Evolutionary conservation across 2,888 invertebrate genomes (phyloP), one percentile per base, ranked within the genome.

Genomic region (Sinodicranocentrus sp.): DNA sequence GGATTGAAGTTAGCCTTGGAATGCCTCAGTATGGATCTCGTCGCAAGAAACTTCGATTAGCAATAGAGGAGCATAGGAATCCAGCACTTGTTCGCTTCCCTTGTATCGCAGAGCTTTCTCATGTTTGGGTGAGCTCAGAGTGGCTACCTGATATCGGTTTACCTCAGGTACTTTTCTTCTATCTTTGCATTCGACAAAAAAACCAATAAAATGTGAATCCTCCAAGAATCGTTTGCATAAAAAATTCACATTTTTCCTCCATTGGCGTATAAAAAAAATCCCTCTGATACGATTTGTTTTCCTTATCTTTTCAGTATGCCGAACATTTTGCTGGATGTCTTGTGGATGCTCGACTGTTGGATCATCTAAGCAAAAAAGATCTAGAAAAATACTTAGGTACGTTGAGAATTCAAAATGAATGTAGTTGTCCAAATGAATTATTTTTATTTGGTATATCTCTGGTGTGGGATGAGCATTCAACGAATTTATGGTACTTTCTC

Each of bases 111-210:
- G 95, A 95, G 89, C 92, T 98, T 85, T 95, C 95, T 67, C 97
- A 97, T 91, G 96, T 96, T 19, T 98, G 98, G 97, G 97, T 98
- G 39, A 95, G 96, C 28, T 95, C 96, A 70, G 96, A 97, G 90
- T 98, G 97, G 97, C 91, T 98, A 88, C 96, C 96, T 0, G 97
- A 97, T 90, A 93, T 98, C 71, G 98, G 98, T 79, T 92, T 98
- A 77, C 94, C 96, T 10, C 94, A 94, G 92, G 94, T 94, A 89
- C 87, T 87, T 71, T 21, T 26, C n/a, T 39, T 63, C 39, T 39
- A 65, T 65, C 67, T 15, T 23, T 21, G 33, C 26, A 26, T n/a
- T 33, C 61, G 28, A 8, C 2, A 17, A 71, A 33, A 70, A 72
- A 72, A 23, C 33, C 43, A 26, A 48, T 52, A 52, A 44, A 70